These are phyloP conservation scores for Watsonalla cultraria DNA, from an alignment of 2,888 invertebrate species.

Conservation along the genomic window DNA sequence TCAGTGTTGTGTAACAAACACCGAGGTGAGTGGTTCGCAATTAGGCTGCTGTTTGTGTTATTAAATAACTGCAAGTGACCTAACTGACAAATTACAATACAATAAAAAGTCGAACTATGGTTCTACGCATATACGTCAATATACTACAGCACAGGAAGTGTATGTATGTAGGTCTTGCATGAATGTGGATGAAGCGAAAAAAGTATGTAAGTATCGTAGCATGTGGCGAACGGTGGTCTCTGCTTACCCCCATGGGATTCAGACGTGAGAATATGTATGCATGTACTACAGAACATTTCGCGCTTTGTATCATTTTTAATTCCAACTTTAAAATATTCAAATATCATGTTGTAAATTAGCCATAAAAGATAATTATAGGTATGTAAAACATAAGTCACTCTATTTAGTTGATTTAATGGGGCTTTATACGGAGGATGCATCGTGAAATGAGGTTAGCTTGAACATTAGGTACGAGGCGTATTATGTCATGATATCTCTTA, in stretches of 20 bases:
- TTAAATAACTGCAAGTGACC: conserved; percentile 14
- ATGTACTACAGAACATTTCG: conserved; percentile 9
- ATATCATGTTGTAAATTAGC: conserved; percentile 19
- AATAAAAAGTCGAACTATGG: not conserved
- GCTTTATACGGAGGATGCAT: conserved; percentile 3
- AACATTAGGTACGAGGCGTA: not conserved
- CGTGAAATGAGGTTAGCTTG: not conserved
- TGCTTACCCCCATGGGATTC: no score
- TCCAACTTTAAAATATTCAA: conserved; percentile 13
- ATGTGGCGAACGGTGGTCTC: no score
- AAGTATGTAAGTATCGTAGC: no score
- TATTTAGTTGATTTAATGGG: conserved; percentile 16
- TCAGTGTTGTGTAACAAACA: conserved; percentile 6
- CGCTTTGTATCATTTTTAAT: conserved; percentile 16
- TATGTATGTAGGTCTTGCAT: no score
- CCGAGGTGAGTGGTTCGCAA: conserved; percentile 1
- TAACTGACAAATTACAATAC: not conserved
- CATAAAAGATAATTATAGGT: conserved; percentile 24
- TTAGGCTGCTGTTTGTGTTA: conserved; percentile 5
- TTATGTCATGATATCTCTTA: not conserved
- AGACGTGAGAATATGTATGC: no score
- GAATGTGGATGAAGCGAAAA: no score
- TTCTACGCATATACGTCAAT: no score
- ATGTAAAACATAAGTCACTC: conserved; percentile 18
- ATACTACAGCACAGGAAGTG: no score